phyloP scores from a whole-genome alignment of 1,140 invertebrate genomes.

The Teleogryllus occipitalis region DNA sequence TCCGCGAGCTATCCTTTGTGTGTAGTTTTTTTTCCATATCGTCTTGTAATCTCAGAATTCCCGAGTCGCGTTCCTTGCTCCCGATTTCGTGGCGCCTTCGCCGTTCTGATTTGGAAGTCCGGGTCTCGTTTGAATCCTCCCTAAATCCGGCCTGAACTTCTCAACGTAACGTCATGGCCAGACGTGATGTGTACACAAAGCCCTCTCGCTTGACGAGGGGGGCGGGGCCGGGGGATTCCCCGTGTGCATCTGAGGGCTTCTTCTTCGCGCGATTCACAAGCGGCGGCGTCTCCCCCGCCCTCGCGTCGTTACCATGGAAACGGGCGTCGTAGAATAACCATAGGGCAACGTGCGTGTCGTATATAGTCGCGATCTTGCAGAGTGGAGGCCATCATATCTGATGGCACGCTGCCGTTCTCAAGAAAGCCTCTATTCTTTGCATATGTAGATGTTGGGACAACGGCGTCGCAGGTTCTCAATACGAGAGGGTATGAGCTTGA shows the following conservation, averaged over 20 bases:
- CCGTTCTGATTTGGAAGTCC: neutral
- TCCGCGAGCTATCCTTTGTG: neutral
- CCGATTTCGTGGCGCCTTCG: neutral
- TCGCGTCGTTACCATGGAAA: neutral
- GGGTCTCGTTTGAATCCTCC: neutral
- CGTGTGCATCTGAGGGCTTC: neutral
- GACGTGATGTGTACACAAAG: slow-evolving; percentile 3
- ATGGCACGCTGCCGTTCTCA: too few relatives aligned
- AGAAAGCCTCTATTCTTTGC: too few relatives aligned
- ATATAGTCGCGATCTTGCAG: too few relatives aligned
- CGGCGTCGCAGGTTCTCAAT: too few relatives aligned
- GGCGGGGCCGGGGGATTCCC: too few relatives aligned
- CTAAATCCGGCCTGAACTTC: neutral
- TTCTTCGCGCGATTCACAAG: neutral
- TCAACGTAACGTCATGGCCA: neutral
- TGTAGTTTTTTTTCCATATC: neutral
- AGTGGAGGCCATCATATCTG: too few relatives aligned
- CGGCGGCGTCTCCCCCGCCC: too few relatives aligned
- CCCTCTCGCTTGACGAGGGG: neutral
- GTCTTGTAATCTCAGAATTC: neutral
- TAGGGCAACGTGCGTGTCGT: too few relatives aligned
- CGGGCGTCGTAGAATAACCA: neutral
- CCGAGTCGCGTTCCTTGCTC: neutral
- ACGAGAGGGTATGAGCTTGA: too few relatives aligned
- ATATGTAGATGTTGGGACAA: too few relatives aligned